A percentile compares a stretch with the other conserved stretches of the same genome.
phyloP scores from a whole-genome alignment of 2,113 vertebrate species.

The Bungarus multicinctus region DNA sequence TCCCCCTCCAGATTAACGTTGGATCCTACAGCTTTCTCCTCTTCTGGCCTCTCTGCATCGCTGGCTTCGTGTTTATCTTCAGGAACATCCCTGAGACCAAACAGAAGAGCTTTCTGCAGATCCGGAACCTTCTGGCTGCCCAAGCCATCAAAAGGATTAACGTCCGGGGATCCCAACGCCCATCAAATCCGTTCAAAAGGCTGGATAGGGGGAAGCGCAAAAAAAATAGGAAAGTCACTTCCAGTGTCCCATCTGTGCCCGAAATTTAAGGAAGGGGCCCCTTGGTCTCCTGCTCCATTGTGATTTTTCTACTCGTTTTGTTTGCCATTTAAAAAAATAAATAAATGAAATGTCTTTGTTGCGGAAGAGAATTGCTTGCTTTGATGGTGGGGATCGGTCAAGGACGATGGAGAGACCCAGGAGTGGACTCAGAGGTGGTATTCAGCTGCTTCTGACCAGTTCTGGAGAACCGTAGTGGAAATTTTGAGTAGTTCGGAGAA shows the following conservation, averaged over 20 bases:
- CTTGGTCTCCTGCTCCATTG: too few species aligned
- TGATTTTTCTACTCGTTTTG: not conserved
- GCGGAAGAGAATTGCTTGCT: not conserved
- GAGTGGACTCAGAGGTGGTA: too few species aligned
- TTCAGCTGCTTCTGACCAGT: too few species aligned
- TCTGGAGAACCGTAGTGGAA: too few species aligned
- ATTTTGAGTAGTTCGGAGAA: too few species aligned
- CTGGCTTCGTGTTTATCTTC: not conserved
- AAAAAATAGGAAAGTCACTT: accelerated
- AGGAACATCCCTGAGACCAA: not conserved
- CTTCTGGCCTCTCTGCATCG: not conserved
- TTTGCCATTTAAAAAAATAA: not conserved
- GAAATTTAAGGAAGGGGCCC: not conserved
- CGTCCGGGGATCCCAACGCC: not conserved
- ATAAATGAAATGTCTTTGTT: not conserved
- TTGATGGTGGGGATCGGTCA: not conserved
- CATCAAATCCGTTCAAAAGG: accelerated
- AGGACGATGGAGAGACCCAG: not conserved
- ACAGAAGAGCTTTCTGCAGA: not conserved
- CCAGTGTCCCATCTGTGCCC: not conserved
- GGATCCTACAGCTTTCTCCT: not conserved
- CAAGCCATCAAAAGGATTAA: not conserved
- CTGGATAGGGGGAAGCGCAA: not conserved
- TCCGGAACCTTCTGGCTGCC: not conserved
- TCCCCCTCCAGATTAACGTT: not conserved